Percentiles rank a stretch among this genome's conserved stretches.
phyloP scores from a whole-genome alignment of 2,797 vertebrate species.

The Alcedo atthis region DNA sequence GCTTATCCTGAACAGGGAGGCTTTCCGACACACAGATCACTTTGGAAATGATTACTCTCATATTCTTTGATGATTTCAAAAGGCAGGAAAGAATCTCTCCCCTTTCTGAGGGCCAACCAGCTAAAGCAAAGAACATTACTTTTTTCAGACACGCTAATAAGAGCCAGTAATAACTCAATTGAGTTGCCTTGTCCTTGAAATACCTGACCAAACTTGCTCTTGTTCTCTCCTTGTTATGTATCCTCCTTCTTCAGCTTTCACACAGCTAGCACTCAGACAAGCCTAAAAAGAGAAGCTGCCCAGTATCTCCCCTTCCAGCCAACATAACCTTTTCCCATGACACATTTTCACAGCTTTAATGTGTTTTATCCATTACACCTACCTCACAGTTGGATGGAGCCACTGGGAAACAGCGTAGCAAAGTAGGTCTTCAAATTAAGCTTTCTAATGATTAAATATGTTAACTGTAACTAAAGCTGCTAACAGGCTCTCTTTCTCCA shows the following conservation, averaged over 20 bases:
- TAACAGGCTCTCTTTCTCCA: neutral
- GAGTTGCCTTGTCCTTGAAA: constrained; percentile 60
- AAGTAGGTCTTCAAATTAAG: constrained; percentile 37
- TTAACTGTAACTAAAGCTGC: constrained; percentile 58
- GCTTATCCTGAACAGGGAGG: constrained; percentile 60
- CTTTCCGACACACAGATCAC: constrained; percentile 49
- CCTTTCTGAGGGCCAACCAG: constrained; percentile 48
- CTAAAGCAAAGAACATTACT: constrained; percentile 12
- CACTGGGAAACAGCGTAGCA: neutral
- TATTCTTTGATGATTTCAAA: constrained; percentile 72
- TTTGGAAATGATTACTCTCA: constrained; percentile 59
- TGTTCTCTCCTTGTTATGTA: constrained; percentile 27
- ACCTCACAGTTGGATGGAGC: neutral
- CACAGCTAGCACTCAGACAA: neutral
- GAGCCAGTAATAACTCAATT: constrained; percentile 67
- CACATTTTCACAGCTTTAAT: neutral
- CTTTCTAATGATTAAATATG: constrained; percentile 23
- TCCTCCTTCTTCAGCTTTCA: constrained; percentile 18
- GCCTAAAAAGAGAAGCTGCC: neutral
- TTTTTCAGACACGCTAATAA: constrained; percentile 61
- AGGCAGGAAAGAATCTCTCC: constrained; percentile 66
- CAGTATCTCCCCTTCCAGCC: neutral
- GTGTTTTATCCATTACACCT: neutral
- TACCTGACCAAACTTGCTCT: constrained; percentile 36
- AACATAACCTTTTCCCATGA: neutral